Evolutionary conservation across 2,888 invertebrate species (phyloP), one percentile per base, ranked within the genome.

Genomic region (Neria commutata): DNA sequence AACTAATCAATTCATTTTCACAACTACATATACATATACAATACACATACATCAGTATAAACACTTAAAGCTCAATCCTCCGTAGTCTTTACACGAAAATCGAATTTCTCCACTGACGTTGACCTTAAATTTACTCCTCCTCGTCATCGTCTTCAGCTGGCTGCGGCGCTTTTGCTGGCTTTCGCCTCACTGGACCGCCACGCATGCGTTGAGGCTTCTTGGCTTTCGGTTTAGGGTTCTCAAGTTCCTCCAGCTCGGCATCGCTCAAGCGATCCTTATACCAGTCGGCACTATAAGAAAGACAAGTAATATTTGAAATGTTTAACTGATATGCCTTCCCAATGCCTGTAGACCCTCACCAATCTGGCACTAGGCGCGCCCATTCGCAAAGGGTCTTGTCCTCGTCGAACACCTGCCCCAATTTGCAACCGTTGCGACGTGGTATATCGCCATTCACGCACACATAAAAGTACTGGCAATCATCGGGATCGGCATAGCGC

Each of bases 381-480:
- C 93, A 92, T 65, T 94, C 92, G 74, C 95, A 95, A 56, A 84
- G 86, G 74, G 90, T 90, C 59, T 84, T 85, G 10, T 85, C 86
- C 56, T 94, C 93, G 73, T 95, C 93, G 81, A 95, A 95, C 10
- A 90, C 95, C 79, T 93, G 93, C 2, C 95, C 95, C 24, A 91
- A 85, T 80, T 90, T 92, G 83, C 95, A 95, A 17, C 94, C 94
- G 67, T 90, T 93, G 59, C 94, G 86, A 19, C 95, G 85, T 0
- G 95, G 94, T 0, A 88, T 87, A 67, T 91, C 88, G 0, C 94
- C 94, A 74, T 94, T 94, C 69, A 95, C 92, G 80, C 95, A 95
- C 10, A 95, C 94, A 81, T 92, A 95, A 85, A 94, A 95, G 84
- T 86, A 94, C 82, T 94, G 94, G 70, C 95, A 95, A 78, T 95